Percentiles rank a stretch among this genome's conserved stretches.
These are phyloP conservation scores for Proctacanthus coquilletti DNA, from an alignment of 1,140 invertebrate species.

Conservation along the genomic window DNA sequence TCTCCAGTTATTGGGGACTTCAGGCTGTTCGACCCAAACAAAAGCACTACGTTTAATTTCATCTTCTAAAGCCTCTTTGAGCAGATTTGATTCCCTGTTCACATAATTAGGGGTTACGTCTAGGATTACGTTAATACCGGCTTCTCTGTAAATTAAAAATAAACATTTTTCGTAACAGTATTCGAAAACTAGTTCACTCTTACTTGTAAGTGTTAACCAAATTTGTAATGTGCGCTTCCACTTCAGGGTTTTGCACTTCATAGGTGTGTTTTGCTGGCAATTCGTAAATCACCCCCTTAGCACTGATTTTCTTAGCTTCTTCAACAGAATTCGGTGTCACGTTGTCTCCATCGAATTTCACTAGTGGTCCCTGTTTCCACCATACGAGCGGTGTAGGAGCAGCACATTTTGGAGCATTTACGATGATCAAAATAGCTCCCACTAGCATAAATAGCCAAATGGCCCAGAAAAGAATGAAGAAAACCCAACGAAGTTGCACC, in stretches of 20 bases:
- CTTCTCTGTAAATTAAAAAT: conserved; percentile 2
- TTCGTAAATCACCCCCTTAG: conserved; percentile 25
- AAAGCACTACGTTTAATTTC: conserved; percentile 23
- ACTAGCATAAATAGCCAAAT: conserved; percentile 73
- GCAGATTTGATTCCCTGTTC: conserved; percentile 25
- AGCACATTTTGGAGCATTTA: conserved; percentile 67
- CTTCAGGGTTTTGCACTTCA: conserved; percentile 12
- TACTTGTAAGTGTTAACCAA: conserved; percentile 15
- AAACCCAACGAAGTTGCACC: conserved; percentile 66
- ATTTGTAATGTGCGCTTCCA: conserved; percentile 18
- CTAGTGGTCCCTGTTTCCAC: conserved; percentile 32
- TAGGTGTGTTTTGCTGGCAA: conserved; percentile 19
- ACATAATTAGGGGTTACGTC: conserved; percentile 37
- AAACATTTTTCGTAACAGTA: background rate
- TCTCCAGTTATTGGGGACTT: conserved; percentile 60
- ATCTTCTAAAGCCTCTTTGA: conserved; percentile 16
- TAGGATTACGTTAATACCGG: conserved; percentile 25
- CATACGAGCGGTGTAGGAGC: conserved; percentile 48
- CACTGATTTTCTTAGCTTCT: conserved; percentile 12
- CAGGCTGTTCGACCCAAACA: conserved; percentile 14
- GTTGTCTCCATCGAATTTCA: conserved; percentile 13
- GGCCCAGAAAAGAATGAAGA: conserved; percentile 76
- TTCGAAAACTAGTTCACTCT: background rate
- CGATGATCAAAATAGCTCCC: conserved; percentile 68
- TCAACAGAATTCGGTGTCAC: conserved; percentile 7